Conservation (phyloP, 2,113 vertebrate species). For the Apus apus region DNA sequence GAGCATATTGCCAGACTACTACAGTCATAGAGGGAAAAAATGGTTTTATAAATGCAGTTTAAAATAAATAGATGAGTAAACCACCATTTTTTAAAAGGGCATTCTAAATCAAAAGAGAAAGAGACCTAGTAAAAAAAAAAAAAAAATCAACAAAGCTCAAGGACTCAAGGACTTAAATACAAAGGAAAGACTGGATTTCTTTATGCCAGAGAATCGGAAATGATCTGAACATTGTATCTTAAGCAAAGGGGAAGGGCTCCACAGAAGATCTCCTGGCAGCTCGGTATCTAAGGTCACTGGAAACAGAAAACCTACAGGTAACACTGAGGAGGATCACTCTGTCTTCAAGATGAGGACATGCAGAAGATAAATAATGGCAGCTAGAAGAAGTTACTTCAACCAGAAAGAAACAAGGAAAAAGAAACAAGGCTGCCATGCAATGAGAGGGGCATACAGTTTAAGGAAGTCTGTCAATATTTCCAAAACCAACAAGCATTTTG, state of each 20-base stretch:
- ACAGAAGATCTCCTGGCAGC: not conserved
- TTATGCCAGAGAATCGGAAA: not conserved
- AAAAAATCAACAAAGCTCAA: not conserved
- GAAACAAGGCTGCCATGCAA: not conserved
- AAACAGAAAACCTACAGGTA: not conserved
- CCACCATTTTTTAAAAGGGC: not conserved
- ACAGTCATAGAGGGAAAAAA: fast-evolving
- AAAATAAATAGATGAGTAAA: not conserved
- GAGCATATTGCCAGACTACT: not conserved
- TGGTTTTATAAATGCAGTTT: not conserved
- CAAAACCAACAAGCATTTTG: not conserved
- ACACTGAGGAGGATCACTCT: not conserved
- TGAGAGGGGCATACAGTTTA: not conserved
- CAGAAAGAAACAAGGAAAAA: not conserved
- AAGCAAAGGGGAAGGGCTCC: not conserved
- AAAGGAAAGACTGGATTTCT: not conserved
- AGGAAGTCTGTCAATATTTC: not conserved
- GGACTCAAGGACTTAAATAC: not conserved
- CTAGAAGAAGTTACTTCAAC: not conserved
- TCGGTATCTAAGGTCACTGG: not conserved
- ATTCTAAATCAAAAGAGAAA: not conserved
- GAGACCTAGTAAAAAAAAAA: not conserved
- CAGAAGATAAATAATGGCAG: not conserved
- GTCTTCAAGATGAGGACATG: not conserved
- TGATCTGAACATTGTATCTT: not conserved